Evolutionary conservation across 2,797 vertebrate species (phyloP).

Genomic region (Ptychobarbus kaznakovi): DNA sequence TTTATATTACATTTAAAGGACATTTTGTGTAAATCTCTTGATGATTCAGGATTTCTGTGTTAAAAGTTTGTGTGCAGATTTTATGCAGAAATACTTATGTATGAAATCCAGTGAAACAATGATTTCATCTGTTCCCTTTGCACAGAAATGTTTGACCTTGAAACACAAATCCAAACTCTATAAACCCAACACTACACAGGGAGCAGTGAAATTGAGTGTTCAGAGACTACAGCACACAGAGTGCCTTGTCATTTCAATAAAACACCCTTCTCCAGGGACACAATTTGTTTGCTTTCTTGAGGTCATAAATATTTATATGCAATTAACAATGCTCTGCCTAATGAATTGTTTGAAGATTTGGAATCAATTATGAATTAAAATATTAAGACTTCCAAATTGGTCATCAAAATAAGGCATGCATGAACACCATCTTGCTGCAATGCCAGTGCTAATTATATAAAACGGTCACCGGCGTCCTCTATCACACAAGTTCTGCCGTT

Average conservation of each 20-base stretch:
- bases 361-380: conserved; percentile 27
- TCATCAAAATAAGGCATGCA: conserved; percentile 14
- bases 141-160: conserved; percentile 8
- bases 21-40: background rate
- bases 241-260: conserved; percentile 21
- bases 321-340: conserved; percentile 27
- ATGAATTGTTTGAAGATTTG: conserved; percentile 27
- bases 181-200: background rate
- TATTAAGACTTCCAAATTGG: conserved; percentile 17
- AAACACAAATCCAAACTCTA: conserved; percentile 16
- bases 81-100: background rate
- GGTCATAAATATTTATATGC: conserved; percentile 21
- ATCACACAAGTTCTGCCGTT: conserved; percentile 5
- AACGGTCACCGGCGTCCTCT: background rate
- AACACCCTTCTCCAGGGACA: conserved; percentile 14
- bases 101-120: conserved; percentile 4
- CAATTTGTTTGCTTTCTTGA: conserved; percentile 29
- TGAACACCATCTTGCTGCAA: conserved; percentile 11
- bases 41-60: background rate
- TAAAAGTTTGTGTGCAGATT: background rate
- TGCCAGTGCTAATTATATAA: conserved; percentile 27
- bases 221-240: background rate
- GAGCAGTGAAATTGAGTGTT: background rate
- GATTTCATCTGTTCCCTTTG: background rate
- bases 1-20: background rate